Evolutionary conservation across 2,888 invertebrate genomes (phyloP), one percentile per base, ranked within the genome.

Genomic region (Drosophila siamana): DNA sequence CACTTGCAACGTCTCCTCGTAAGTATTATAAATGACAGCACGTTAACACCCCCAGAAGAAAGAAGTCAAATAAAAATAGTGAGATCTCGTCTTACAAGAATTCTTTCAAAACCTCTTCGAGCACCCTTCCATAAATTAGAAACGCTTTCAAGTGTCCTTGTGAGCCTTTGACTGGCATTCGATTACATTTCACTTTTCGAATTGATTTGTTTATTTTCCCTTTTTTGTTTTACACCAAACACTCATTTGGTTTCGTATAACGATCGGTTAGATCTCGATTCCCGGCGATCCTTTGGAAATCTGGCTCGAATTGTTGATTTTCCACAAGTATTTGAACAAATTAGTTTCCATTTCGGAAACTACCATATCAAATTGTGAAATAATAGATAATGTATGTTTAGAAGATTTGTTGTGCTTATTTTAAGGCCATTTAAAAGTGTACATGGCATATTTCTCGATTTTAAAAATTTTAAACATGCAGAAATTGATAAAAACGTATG

Each of bases 31-130:
- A 90, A 90, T 89, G 81, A 88, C 81, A 77, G 82, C 88, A 80
- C 81, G 90, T 90, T 90, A 87, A 90, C 90, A 90, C 90, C 90
- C 91, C 66, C 41, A 52, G 60, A 56, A 54, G 47, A 69, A 76
- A 61, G n/a, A 69, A 6, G n/a, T 9, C 3, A 33, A 33, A 3
- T 1, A 4, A 36, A 47, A 28, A 43, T 6, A 47, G 36, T 54
- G 74, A 47, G 51, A 46, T 83, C 89, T 90, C 90, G 79, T 83
- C 80, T 90, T 90, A 89, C 90, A 82, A 28, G 61, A 89, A 84
- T 89, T 88, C 89, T 59, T 43, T 28, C 41, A 70, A 87, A 80
- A 82, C 38, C 64, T 38, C 30, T 44, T 46, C 19, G 13, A 56
- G 33, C 15, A 46, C 60, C 64, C 43, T 80, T 67, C 69, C 74